phyloP scores from a whole-genome alignment of 2,797 vertebrate species.

The Ceyx erithaca region DNA sequence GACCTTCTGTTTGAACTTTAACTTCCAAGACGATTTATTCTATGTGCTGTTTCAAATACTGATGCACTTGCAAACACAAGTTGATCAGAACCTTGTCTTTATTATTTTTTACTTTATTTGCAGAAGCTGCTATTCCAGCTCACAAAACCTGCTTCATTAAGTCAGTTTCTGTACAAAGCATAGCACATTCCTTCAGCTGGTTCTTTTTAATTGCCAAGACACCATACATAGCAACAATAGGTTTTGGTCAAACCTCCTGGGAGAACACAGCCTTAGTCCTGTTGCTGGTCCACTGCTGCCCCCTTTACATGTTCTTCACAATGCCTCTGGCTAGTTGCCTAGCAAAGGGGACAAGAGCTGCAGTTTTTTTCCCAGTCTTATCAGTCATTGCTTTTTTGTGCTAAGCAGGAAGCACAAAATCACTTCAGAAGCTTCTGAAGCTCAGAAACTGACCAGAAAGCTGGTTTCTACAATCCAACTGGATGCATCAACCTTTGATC shows the following conservation, averaged over 20 bases:
- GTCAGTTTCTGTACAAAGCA: not conserved
- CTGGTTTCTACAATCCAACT: not conserved
- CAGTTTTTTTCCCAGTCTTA: not conserved
- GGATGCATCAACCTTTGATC: not conserved
- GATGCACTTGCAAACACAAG: not conserved
- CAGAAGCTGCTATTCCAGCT: not conserved
- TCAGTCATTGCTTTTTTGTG: not conserved
- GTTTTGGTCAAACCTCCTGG: not conserved
- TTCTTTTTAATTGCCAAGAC: not conserved
- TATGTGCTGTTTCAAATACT: not conserved
- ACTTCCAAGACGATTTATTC: conserved; percentile 39
- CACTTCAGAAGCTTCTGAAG: not conserved
- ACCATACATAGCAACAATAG: not conserved
- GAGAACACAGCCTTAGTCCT: not conserved
- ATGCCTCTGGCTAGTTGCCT: not conserved
- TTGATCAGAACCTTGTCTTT: not conserved
- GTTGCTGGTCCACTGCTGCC: not conserved
- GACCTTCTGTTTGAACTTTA: conserved; percentile 49
- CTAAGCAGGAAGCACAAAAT: not conserved
- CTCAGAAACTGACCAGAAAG: conserved; percentile 18
- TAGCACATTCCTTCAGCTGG: not conserved
- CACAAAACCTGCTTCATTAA: not conserved
- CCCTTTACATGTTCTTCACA: not conserved
- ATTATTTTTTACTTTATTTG: not conserved
- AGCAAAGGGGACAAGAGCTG: not conserved